Conservation (phyloP, 2,888 invertebrate species). For the Dasypolia templi region DNA sequence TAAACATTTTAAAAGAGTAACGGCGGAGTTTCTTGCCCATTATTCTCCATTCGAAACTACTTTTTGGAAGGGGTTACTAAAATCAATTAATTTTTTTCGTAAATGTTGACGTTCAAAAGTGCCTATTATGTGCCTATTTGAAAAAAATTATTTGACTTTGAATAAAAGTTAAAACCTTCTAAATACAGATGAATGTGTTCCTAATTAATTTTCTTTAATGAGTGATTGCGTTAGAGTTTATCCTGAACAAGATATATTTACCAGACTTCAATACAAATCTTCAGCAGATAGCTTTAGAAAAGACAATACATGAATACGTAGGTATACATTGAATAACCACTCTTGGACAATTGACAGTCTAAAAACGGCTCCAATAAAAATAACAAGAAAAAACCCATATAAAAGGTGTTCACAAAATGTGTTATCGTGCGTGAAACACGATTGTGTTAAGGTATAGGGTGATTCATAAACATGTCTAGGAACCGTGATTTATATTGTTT, state of each 20-base stretch:
- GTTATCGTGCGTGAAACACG: slow-evolving; percentile 69
- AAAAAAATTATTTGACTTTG: no score
- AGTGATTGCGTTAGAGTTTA: background rate
- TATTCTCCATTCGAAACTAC: no score
- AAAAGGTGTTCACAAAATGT: slow-evolving; percentile 62
- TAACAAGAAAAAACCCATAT: slow-evolving; percentile 43
- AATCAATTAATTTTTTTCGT: no score
- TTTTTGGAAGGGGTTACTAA: no score
- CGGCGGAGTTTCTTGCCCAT: no score
- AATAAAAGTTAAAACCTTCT: no score
- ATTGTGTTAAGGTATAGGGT: slow-evolving; percentile 66
- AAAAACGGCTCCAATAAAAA: slow-evolving; percentile 48
- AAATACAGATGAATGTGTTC: no score
- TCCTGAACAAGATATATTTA: background rate
- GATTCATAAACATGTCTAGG: slow-evolving; percentile 68
- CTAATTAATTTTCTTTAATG: background rate
- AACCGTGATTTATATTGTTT: slow-evolving; percentile 70
- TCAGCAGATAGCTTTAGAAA: background rate
- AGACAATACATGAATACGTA: background rate
- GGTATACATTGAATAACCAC: background rate
- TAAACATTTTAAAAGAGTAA: no score
- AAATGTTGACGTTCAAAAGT: no score
- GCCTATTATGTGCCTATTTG: no score
- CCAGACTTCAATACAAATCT: no score
- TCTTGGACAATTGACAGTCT: slow-evolving; percentile 25